Percentiles rank a stretch among this genome's conserved stretches.
phyloP scores from a whole-genome alignment of 2,888 invertebrate species.

The Sericinus montela region DNA sequence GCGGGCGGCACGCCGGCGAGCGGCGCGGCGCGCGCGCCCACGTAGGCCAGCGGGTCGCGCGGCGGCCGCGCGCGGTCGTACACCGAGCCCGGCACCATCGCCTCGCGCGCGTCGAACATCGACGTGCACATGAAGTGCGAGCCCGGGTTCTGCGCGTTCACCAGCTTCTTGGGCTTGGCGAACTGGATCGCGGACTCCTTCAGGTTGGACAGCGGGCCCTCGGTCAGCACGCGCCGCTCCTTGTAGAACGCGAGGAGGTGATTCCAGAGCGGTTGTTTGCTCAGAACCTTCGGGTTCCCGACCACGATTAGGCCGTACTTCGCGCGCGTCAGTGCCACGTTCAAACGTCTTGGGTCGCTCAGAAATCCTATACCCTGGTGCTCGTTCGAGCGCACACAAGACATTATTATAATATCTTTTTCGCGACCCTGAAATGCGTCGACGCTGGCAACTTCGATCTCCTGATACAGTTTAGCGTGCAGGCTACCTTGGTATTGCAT shows the following conservation, averaged over 20 bases:
- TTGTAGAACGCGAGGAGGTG: constrained; percentile 98
- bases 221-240: constrained; percentile 97
- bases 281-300: constrained; percentile 98
- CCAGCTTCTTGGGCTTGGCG: constrained; percentile 97
- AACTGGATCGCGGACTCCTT: constrained; percentile 98
- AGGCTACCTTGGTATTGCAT: constrained; percentile 99
- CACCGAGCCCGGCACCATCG: constrained; percentile 94
- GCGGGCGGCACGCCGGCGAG: constrained; percentile 94
- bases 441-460: constrained; percentile 99
- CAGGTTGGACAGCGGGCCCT: constrained; percentile 97
- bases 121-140: constrained; percentile 98
- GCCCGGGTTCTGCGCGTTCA: constrained; percentile 96
- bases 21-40: constrained; percentile 89
- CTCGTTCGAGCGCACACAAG: constrained; percentile 98
- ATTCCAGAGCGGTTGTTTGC: constrained; percentile 99
- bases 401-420: constrained; percentile 99
- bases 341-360: constrained; percentile 97
- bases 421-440: constrained; percentile 99
- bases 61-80: constrained; percentile 91
- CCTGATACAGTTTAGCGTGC: constrained; percentile 97
- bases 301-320: constrained; percentile 99
- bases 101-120: constrained; percentile 98
- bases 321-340: constrained; percentile 98
- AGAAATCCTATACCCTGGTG: constrained; percentile 99
- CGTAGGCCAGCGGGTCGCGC: constrained; percentile 96